Conservation (phyloP, 2,113 vertebrate genomes). For the Apodemus speciosus region DNA sequence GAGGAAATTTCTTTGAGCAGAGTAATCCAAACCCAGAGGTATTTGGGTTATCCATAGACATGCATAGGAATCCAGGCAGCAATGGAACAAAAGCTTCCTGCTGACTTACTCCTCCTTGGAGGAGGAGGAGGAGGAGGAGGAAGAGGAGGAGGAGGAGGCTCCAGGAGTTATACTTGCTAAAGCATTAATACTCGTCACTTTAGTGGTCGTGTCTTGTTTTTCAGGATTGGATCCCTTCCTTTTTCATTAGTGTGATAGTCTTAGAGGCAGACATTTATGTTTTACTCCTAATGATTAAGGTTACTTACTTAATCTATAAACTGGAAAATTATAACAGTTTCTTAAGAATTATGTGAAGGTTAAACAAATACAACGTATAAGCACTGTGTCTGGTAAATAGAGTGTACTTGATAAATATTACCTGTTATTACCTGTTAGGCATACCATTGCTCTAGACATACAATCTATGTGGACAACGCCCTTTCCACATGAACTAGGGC, state of each 20-base stretch:
- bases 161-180: background rate
- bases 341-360: background rate
- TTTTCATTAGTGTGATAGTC: background rate
- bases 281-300: background rate
- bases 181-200: background rate
- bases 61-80: background rate
- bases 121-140: background rate
- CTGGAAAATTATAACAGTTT: background rate
- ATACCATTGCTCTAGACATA: background rate
- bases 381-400: background rate
- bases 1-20: constrained; percentile 30
- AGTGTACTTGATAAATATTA: background rate
- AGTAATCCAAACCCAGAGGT: background rate
- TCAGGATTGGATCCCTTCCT: background rate
- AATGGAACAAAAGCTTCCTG: background rate
- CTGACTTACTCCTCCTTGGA: background rate
- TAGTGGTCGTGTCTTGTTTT: background rate
- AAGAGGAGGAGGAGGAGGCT: background rate
- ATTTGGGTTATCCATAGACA: no score
- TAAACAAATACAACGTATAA: background rate
- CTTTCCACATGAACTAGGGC: background rate
- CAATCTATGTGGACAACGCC: background rate
- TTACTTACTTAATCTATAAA: background rate
- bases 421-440: background rate
- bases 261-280: constrained; percentile 6